A percentile compares a stretch with the other conserved stretches of the same genome.
Conservation (phyloP, 2,113 vertebrate species). For the Macroglossus sobrinus region DNA sequence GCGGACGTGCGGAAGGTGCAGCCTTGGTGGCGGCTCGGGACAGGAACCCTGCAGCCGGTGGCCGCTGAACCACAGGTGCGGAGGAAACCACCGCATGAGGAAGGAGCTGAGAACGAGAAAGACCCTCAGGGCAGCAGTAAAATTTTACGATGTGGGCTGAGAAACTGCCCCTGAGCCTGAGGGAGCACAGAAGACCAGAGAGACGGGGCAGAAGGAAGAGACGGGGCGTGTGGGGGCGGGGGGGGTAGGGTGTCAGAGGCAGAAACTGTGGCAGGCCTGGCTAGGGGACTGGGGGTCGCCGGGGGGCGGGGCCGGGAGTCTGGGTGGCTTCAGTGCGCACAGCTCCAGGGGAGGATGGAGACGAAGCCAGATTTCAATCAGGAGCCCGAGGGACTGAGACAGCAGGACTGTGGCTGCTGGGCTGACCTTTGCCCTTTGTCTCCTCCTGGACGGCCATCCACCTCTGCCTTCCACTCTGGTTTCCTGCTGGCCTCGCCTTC, state of each 20-base stretch:
- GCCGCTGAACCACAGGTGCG: fast-evolving
- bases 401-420: fast-evolving
- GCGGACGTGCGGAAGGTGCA: fast-evolving
- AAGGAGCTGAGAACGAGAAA: not conserved
- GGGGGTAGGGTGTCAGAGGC: too few species aligned
- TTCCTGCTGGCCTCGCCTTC: not conserved
- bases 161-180: fast-evolving
- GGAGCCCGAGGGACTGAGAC: fast-evolving
- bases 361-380: fast-evolving
- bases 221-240: fast-evolving
- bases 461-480: too few species aligned
- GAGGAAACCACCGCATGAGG: fast-evolving
- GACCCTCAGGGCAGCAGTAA: fast-evolving
- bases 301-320: fast-evolving
- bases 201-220: not conserved
- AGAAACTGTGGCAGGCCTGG: fast-evolving
- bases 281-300: fast-evolving
- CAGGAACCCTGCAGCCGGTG: not conserved
- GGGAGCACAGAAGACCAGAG: not conserved
- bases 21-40: not conserved
- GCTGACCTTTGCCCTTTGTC: fast-evolving
- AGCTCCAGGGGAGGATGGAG: not conserved
- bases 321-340: not conserved
- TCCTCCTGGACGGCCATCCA: fast-evolving
- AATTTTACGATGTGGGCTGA: fast-evolving